Evolutionary conservation across 2,797 vertebrate genomes (phyloP).

Genomic region (Myotis myotis): DNA sequence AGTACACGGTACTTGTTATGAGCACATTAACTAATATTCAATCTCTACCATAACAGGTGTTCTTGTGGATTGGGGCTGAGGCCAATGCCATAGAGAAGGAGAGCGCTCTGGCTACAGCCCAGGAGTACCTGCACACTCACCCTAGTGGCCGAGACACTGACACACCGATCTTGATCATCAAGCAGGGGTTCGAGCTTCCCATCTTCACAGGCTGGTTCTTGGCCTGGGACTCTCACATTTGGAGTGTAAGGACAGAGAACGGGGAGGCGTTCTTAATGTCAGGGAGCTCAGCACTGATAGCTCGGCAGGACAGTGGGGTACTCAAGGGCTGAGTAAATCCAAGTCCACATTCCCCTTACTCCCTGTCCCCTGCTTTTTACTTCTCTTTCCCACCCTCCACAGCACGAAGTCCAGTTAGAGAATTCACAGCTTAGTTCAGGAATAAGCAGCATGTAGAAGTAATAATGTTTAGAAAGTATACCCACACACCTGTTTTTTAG

Average conservation of each 20-base stretch:
- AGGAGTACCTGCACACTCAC: conserved; percentile 91
- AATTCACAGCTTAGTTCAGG: neutral
- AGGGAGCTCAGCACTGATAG: neutral
- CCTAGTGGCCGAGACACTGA: conserved; percentile 88
- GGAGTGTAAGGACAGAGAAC: conserved; percentile 87
- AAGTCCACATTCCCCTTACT: neutral
- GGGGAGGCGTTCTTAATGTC: neutral
- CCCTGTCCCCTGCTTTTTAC: neutral
- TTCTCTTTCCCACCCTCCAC: neutral
- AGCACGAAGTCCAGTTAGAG: neutral
- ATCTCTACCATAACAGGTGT: conserved; percentile 83
- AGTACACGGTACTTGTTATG: neutral
- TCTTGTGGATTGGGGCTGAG: conserved; percentile 91
- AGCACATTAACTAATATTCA: neutral
- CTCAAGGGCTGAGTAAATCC: neutral
- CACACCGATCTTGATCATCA: conserved; percentile 89
- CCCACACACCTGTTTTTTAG: neutral
- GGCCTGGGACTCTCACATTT: conserved; percentile 91
- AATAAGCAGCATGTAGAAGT: neutral
- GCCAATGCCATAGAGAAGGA: conserved; percentile 88
- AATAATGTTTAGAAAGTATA: neutral
- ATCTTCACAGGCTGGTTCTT: conserved; percentile 94
- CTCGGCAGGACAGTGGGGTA: neutral
- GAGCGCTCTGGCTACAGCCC: conserved; percentile 84
- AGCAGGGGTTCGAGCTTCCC: conserved; percentile 93